These are phyloP conservation scores for Zaprionus davidi DNA, from an alignment of 1,140 invertebrate genomes.

Conservation along the genomic window DNA sequence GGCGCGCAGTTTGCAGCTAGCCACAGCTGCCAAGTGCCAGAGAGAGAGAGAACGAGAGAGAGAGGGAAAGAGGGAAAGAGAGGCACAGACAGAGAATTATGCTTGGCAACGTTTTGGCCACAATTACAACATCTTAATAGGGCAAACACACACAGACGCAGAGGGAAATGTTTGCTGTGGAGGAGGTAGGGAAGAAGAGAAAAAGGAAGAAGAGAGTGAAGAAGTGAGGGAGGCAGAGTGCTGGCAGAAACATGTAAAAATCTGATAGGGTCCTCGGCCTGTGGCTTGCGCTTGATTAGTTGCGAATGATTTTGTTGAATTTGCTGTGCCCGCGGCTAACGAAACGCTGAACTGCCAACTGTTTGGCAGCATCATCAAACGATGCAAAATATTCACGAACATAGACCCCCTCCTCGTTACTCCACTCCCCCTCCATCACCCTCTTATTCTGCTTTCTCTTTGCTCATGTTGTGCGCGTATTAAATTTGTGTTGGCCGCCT, in stretches of 20 bases:
- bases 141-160: slow-evolving; percentile 20
- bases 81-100: slow-evolving; percentile 36
- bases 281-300: slow-evolving; percentile 59
- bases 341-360: slow-evolving; percentile 1
- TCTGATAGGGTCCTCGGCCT: slow-evolving; percentile 24
- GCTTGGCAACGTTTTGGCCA: slow-evolving; percentile 71
- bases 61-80: neutral
- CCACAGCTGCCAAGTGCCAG: slow-evolving; percentile 4
- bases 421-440: neutral
- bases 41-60: neutral
- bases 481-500: slow-evolving; percentile 48
- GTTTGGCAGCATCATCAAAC: slow-evolving; percentile 56
- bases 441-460: neutral
- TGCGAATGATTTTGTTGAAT: slow-evolving; percentile 62
- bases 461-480: neutral
- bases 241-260: neutral
- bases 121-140: slow-evolving; percentile 77
- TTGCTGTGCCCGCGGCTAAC: neutral
- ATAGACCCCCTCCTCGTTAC: slow-evolving; percentile 9
- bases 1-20: slow-evolving; percentile 7
- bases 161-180: no score
- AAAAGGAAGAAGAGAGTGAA: no score
- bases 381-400: slow-evolving; percentile 44
- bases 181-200: no score
- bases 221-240: no score